Conservation (phyloP, 1,140 invertebrate genomes). For the Ganaspis sp. region DNA sequence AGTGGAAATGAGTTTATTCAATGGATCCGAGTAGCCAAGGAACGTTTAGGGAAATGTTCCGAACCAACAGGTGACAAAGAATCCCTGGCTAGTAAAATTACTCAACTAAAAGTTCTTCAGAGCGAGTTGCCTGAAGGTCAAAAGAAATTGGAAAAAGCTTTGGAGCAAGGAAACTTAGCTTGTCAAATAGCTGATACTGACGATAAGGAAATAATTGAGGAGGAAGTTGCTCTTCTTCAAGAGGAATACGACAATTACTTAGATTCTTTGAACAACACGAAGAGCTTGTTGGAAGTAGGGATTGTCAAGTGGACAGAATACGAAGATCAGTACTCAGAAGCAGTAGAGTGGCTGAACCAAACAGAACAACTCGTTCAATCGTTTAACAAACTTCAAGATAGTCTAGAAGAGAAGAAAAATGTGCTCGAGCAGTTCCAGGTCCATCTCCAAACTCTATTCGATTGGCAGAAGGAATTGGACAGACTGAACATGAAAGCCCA, state of each 20-base stretch:
- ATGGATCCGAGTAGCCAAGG: constrained; percentile 93
- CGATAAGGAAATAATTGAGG: constrained; percentile 92
- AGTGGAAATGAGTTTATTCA: constrained; percentile 92
- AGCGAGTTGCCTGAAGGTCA: constrained; percentile 89
- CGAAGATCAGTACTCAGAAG: constrained; percentile 94
- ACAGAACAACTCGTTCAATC: constrained; percentile 91
- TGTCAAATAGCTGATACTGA: constrained; percentile 89
- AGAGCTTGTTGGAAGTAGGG: constrained; percentile 89
- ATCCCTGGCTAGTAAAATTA: constrained; percentile 88
- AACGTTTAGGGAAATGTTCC: constrained; percentile 93
- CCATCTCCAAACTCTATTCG: constrained; percentile 92
- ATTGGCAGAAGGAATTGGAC: constrained; percentile 95
- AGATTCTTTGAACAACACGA: constrained; percentile 86
- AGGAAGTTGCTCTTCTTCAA: constrained; percentile 91
- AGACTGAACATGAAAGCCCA: constrained; percentile 94
- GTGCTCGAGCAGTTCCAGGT: constrained; percentile 93
- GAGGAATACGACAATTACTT: constrained; percentile 91
- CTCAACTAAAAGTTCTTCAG: constrained; percentile 88
- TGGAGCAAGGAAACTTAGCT: constrained; percentile 89
- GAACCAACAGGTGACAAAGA: constrained; percentile 96
- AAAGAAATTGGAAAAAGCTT: constrained; percentile 87
- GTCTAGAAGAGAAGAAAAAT: constrained; percentile 91
- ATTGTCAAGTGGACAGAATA: constrained; percentile 97
- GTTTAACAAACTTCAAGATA: constrained; percentile 93
- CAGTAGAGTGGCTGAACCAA: constrained; percentile 90